Evolutionary conservation across 2,888 invertebrate genomes (phyloP).

Genomic region (Labia minor): DNA sequence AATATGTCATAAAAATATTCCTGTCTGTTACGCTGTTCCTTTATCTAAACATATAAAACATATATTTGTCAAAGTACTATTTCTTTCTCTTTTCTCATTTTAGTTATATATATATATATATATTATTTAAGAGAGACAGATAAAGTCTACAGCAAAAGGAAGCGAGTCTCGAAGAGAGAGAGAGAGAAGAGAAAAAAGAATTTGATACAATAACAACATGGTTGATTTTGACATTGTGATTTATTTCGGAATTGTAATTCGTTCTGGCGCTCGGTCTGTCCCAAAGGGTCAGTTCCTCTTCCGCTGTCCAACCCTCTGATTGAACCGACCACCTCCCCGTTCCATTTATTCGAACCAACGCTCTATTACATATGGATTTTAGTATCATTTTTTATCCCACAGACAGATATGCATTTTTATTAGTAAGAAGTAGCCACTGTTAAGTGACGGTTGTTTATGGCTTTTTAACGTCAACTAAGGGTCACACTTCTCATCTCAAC

Average conservation of each 20-base stretch:
- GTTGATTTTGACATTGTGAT: slow-evolving; percentile 13
- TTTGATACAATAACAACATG: slow-evolving; percentile 8
- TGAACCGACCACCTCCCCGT: neutral
- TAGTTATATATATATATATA: no score
- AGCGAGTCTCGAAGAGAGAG: neutral
- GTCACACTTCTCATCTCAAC: no score
- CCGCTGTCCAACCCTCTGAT: neutral
- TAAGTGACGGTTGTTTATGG: no score
- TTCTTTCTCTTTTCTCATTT: no score
- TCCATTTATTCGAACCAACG: neutral
- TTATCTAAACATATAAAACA: no score
- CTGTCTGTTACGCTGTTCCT: no score
- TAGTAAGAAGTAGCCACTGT: no score
- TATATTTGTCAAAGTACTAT: no score
- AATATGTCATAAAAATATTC: no score
- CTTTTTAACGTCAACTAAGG: no score
- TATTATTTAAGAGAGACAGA: no score
- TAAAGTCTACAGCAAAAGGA: no score
- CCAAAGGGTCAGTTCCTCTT: neutral
- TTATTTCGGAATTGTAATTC: slow-evolving; percentile 6
- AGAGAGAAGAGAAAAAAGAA: neutral
- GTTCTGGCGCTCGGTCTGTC: neutral
- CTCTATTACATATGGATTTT: slow-evolving; percentile 2
- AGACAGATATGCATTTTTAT: neutral
- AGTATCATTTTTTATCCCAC: neutral